phyloP scores from a whole-genome alignment of 2,888 invertebrate genomes.

The Urechis unicinctus region DNA sequence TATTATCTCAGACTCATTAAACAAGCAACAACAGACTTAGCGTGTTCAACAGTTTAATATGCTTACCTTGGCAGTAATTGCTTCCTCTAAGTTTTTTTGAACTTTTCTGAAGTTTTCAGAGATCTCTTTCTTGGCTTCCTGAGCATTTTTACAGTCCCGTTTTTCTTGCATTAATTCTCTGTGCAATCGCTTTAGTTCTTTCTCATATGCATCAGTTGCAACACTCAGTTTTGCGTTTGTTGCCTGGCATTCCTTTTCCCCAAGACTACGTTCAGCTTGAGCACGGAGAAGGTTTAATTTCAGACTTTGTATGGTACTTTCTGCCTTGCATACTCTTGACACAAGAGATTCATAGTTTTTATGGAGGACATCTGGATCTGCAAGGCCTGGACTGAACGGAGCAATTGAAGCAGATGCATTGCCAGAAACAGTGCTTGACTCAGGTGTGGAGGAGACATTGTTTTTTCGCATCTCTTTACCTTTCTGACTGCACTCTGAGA shows the following conservation, averaged over 20 bases:
- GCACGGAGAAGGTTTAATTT: constrained; percentile 32
- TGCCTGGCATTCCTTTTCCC: constrained; percentile 24
- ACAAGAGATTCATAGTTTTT: constrained; percentile 15
- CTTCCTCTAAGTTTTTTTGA: no score
- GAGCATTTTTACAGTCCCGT: no score
- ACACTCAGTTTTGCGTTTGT: constrained; percentile 27
- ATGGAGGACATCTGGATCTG: background rate
- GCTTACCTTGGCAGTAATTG: constrained; percentile 29
- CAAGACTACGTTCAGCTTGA: constrained; percentile 31
- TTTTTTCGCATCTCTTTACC: no score
- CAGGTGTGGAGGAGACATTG: no score
- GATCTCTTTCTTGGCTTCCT: no score
- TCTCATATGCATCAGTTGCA: constrained; percentile 30
- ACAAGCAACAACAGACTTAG: no score
- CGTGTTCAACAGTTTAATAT: no score
- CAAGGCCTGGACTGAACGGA: constrained; percentile 2
- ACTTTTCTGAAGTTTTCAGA: no score
- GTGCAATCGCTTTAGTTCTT: constrained; percentile 29
- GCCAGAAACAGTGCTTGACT: no score
- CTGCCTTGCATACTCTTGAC: constrained; percentile 33
- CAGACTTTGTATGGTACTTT: constrained; percentile 37
- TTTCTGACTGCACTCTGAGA: no score
- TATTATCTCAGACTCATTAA: no score
- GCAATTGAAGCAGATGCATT: constrained; percentile 2
- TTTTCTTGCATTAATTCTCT: no score